These are phyloP conservation scores for Parthenolecanium corni DNA, from an alignment of 2,888 invertebrate genomes.

Conservation along the genomic window DNA sequence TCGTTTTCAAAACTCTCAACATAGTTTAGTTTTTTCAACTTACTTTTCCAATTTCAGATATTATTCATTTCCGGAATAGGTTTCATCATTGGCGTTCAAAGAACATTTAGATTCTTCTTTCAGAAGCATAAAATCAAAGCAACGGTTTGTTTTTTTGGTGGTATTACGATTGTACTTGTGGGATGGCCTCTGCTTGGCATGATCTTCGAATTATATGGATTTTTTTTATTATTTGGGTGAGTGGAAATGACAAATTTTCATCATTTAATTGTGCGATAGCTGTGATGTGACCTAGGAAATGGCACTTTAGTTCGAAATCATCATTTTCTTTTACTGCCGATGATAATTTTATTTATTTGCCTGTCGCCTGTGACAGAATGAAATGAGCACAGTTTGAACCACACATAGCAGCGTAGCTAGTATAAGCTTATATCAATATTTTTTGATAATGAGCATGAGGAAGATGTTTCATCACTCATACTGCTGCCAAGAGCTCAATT, in stretches of 20 bases:
- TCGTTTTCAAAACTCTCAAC: background rate
- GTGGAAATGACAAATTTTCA: slow-evolving; percentile 25
- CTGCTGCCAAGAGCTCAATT: too few relatives aligned
- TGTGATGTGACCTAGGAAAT: too few relatives aligned
- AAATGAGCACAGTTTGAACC: too few relatives aligned
- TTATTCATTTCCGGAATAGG: slow-evolving; percentile 89
- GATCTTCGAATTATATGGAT: slow-evolving; percentile 92
- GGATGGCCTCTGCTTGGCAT: slow-evolving; percentile 97
- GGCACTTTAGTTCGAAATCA: too few relatives aligned
- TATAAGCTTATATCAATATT: too few relatives aligned
- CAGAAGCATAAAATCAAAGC: slow-evolving; percentile 91
- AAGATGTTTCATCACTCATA: too few relatives aligned
- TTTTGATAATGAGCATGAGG: too few relatives aligned
- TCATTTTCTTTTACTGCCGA: too few relatives aligned
- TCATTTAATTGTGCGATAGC: background rate
- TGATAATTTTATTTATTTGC: background rate
- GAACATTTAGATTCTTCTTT: slow-evolving; percentile 95
- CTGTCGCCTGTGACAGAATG: background rate
- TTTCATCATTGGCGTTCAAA: slow-evolving; percentile 89
- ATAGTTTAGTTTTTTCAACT: background rate
- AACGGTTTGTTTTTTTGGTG: slow-evolving; percentile 79
- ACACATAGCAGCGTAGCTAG: too few relatives aligned
- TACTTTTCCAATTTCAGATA: slow-evolving; percentile 51
- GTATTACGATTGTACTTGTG: slow-evolving; percentile 78
- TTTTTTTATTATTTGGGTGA: slow-evolving; percentile 71